Percentiles rank a stretch among this genome's conserved stretches.
Evolutionary conservation across 2,888 invertebrate genomes (phyloP).

Genomic region (Parnassius apollo): DNA sequence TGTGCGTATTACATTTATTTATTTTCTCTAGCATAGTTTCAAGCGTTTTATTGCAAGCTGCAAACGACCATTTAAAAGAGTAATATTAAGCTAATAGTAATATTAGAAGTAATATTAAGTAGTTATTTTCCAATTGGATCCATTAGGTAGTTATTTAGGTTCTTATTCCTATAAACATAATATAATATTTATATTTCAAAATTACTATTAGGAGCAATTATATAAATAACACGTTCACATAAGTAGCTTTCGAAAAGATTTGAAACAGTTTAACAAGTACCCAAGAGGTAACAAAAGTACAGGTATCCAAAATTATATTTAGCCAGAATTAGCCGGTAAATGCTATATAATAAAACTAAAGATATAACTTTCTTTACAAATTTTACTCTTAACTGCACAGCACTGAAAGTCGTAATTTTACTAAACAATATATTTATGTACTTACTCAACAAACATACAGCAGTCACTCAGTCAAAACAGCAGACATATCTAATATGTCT

Average conservation of each 20-base stretch:
- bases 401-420: neutral
- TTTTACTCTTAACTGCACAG: neutral
- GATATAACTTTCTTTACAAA: neutral
- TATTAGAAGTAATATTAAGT: neutral
- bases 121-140: no score
- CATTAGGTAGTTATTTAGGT: no score
- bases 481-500: neutral
- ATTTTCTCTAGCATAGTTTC: constrained; percentile 7
- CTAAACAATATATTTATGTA: neutral
- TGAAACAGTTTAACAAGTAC: no score
- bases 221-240: no score
- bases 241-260: no score
- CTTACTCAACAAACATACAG: constrained; percentile 4
- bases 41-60: constrained; percentile 12
- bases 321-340: neutral
- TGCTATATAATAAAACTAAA: neutral
- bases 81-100: neutral
- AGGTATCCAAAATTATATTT: neutral
- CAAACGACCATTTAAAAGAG: neutral
- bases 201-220: no score
- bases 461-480: no score
- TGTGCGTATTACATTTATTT: constrained; percentile 4
- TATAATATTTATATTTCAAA: no score
- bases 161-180: no score
- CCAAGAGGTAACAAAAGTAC: no score